Evolutionary conservation across 2,113 vertebrate genomes (phyloP).

Genomic region (Herpailurus yagouaroundi): DNA sequence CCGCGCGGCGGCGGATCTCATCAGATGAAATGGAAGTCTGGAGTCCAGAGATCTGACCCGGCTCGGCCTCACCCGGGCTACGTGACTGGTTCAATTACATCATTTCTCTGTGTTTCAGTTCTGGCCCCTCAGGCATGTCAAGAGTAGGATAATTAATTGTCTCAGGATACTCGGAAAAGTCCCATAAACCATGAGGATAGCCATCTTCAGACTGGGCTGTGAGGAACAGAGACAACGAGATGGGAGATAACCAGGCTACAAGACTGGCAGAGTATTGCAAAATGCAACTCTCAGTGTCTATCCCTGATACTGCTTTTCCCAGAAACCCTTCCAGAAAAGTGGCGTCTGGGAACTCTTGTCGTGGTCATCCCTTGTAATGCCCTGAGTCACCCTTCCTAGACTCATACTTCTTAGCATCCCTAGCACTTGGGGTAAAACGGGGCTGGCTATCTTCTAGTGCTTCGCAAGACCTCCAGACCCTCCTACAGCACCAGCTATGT

Average conservation of each 20-base stretch:
- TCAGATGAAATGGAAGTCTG: slow-evolving; percentile 51
- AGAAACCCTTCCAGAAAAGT: slow-evolving; percentile 49
- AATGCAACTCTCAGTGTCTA: background rate
- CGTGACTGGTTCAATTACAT: slow-evolving; percentile 65
- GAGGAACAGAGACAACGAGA: background rate
- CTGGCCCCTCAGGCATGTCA: slow-evolving; percentile 43
- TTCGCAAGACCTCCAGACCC: background rate
- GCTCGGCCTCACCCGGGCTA: background rate
- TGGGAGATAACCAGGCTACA: background rate
- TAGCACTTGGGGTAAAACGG: background rate
- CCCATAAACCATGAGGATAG: background rate
- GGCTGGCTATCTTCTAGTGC: background rate
- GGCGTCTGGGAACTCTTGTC: slow-evolving; percentile 42
- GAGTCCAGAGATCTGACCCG: slow-evolving; percentile 63
- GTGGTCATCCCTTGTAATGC: background rate
- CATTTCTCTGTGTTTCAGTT: slow-evolving; percentile 56
- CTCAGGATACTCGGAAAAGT: slow-evolving; percentile 17
- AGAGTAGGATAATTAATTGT: slow-evolving; percentile 42
- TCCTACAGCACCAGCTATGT: background rate
- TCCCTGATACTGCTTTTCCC: slow-evolving; percentile 17
- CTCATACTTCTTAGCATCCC: background rate
- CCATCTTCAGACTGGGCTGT: background rate
- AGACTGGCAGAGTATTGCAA: background rate
- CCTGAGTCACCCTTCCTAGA: slow-evolving; percentile 62
- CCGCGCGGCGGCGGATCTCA: slow-evolving; percentile 46